Evolutionary conservation across 2,888 invertebrate genomes (phyloP).

Genomic region (Lepidocyrtoides sp.): DNA sequence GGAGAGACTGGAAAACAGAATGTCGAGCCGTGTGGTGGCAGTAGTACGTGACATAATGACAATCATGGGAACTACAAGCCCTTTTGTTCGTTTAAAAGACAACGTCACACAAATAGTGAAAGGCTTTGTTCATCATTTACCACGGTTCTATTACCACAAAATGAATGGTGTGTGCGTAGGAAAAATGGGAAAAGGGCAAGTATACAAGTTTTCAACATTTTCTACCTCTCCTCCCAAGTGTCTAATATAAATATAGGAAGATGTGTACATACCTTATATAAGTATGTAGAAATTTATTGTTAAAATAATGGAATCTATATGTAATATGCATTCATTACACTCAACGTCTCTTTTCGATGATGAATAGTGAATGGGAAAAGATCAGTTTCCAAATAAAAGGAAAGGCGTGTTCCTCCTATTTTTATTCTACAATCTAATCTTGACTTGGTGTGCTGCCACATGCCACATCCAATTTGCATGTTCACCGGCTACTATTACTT

Average conservation of each 20-base stretch:
- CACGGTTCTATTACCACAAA: conserved; percentile 25
- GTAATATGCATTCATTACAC: conserved; percentile 32
- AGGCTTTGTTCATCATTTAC: conserved; percentile 15
- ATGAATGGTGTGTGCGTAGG: neutral
- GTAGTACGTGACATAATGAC: conserved; percentile 76
- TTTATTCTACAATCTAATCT: conserved; percentile 54
- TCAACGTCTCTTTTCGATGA: conserved; percentile 45
- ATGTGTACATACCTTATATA: neutral
- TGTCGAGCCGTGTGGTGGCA: neutral
- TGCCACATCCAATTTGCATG: conserved; percentile 66
- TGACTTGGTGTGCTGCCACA: conserved; percentile 43
- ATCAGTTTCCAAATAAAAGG: conserved; percentile 62
- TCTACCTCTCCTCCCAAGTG: no score
- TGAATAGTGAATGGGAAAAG: conserved; percentile 58
- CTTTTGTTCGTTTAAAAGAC: conserved; percentile 68
- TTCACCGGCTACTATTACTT: neutral
- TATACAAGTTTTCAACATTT: no score
- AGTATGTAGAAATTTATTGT: neutral
- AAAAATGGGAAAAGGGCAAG: conserved; percentile 8
- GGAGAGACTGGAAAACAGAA: neutral
- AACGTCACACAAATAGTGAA: conserved; percentile 35
- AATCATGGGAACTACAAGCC: conserved; percentile 61
- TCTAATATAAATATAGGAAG: no score
- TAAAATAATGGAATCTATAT: neutral
- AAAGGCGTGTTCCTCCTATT: conserved; percentile 56